A percentile compares a stretch with the other conserved stretches of the same genome.
Evolutionary conservation across 1,140 invertebrate genomes (phyloP).

Genomic region (Leptestheria dahalacensis): DNA sequence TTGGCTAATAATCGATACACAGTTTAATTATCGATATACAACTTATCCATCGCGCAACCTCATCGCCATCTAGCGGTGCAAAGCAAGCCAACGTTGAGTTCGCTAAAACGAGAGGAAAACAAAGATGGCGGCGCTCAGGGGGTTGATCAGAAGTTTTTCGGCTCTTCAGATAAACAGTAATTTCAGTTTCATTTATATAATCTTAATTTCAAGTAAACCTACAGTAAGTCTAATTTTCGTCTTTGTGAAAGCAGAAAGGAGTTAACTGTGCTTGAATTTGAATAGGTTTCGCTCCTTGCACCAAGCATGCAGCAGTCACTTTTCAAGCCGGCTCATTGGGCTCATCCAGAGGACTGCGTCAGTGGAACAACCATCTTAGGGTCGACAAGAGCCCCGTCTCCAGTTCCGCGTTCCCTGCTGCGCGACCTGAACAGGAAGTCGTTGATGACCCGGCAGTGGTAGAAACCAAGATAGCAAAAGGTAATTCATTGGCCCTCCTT

Average conservation of each 20-base stretch:
- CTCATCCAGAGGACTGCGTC: background rate
- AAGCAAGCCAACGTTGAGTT: no score
- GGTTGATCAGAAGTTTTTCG: background rate
- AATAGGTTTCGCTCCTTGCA: background rate
- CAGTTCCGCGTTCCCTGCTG: background rate
- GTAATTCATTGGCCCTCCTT: background rate
- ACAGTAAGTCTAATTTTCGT: no score
- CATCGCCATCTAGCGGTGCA: background rate
- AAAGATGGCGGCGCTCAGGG: background rate
- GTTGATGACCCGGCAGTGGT: slow-evolving; percentile 2
- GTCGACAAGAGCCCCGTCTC: background rate
- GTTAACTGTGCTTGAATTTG: background rate
- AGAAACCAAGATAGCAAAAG: slow-evolving; percentile 1
- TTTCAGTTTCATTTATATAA: background rate
- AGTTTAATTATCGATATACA: background rate
- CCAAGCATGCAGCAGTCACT: background rate
- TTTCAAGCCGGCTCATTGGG: background rate
- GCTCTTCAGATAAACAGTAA: background rate
- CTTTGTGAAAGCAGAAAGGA: no score
- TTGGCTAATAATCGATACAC: background rate
- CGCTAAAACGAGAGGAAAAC: no score
- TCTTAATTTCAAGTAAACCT: no score
- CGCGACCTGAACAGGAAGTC: slow-evolving; percentile 4
- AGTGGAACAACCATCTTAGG: background rate
- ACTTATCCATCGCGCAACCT: background rate